These are phyloP conservation scores for Illadopsis cleaveri DNA, from an alignment of 2,113 vertebrate species.

Conservation along the genomic window DNA sequence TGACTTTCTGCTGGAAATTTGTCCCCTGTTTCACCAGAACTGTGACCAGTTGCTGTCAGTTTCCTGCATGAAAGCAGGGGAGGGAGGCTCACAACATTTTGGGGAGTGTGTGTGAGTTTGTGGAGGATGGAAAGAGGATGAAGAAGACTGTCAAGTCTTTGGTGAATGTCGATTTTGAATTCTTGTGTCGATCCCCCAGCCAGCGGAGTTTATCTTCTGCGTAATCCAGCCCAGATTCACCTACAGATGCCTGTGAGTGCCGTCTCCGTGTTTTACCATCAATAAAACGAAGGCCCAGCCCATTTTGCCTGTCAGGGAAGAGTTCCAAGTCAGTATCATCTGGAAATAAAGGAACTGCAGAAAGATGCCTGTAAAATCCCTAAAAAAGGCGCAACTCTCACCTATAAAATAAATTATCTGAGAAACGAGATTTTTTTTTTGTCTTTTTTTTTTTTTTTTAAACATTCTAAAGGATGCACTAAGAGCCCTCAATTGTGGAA, in stretches of 20 bases:
- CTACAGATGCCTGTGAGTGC: neutral
- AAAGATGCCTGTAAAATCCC: neutral
- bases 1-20: neutral
- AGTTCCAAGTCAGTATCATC: slow-evolving; percentile 26
- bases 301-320: slow-evolving; percentile 16
- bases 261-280: neutral
- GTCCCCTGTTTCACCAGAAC: neutral
- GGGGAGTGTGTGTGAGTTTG: neutral
- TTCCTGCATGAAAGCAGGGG: neutral
- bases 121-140: neutral
- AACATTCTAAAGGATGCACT: slow-evolving; percentile 28
- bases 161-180: neutral
- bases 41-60: accelerated
- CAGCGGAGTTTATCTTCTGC: neutral
- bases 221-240: slow-evolving; percentile 17
- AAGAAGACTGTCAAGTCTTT: neutral
- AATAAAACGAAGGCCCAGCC: neutral
- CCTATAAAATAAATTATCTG: slow-evolving; percentile 48
- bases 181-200: neutral
- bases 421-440: neutral
- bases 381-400: neutral
- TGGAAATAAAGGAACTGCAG: slow-evolving; percentile 19
- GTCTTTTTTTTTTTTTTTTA: neutral
- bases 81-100: neutral
- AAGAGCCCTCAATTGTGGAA: slow-evolving; percentile 54